Percentiles rank a stretch among this genome's conserved stretches.
Evolutionary conservation across 2,888 invertebrate genomes (phyloP).

Genomic region (Shargacucullia verbasci): DNA sequence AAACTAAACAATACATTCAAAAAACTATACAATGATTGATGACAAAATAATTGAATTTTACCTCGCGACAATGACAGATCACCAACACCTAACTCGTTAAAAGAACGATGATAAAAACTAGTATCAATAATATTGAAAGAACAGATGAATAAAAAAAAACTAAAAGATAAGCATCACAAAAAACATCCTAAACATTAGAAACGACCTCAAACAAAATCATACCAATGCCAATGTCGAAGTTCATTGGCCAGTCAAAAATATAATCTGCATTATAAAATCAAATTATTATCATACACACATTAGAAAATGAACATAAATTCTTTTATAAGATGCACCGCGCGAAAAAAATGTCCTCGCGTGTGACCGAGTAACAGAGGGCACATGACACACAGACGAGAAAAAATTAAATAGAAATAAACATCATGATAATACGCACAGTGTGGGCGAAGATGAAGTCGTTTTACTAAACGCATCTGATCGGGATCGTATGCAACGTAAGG

Average conservation of each 20-base stretch:
- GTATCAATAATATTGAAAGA: background rate
- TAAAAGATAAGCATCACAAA: conserved; percentile 1
- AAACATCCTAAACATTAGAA: conserved; percentile 15
- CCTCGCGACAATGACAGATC: no score
- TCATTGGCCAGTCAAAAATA: conserved; percentile 27
- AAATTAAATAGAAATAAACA: conserved; percentile 29
- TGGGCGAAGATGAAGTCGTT: conserved; percentile 41
- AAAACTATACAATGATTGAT: no score
- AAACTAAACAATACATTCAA: no score
- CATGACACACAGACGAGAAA: conserved; percentile 21
- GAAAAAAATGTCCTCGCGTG: conserved; percentile 27
- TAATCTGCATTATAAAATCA: conserved; percentile 32
- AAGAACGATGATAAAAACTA: conserved; percentile 6
- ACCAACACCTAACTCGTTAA: no score
- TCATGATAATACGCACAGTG: conserved; percentile 27
- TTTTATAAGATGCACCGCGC: conserved; percentile 24
- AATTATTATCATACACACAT: background rate
- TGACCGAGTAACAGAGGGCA: conserved; percentile 23
- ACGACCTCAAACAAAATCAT: conserved; percentile 11
- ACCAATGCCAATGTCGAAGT: conserved; percentile 17
- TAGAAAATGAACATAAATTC: background rate
- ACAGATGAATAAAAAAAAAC: background rate
- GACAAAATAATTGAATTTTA: no score
- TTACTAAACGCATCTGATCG: conserved; percentile 33
- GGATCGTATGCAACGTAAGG: conserved; percentile 26